Conservation (phyloP, 2,797 vertebrate genomes). For the Bovichtus diacanthus region DNA sequence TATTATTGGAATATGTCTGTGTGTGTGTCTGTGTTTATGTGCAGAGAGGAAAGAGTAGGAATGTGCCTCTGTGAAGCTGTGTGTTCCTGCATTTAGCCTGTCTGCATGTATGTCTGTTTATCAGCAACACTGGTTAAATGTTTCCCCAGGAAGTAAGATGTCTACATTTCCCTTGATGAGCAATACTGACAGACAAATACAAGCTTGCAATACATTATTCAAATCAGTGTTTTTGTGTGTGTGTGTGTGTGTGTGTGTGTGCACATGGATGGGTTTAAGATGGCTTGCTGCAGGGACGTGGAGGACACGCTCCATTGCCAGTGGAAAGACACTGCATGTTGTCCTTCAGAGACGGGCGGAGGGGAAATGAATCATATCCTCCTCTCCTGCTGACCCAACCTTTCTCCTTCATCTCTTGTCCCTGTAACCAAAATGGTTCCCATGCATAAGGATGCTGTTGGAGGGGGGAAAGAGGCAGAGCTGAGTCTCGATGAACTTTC, state of each 20-base stretch:
- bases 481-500: conserved; percentile 47
- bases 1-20: conserved; percentile 49
- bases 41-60: conserved; percentile 37
- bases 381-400: conserved; percentile 51
- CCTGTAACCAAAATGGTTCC: conserved; percentile 63
- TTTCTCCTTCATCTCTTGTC: conserved; percentile 50
- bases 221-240: conserved; percentile 27
- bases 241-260: neutral
- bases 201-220: conserved; percentile 29
- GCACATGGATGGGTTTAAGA: neutral
- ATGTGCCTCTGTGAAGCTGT: conserved; percentile 16
- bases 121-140: conserved; percentile 54
- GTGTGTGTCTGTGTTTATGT: conserved; percentile 48
- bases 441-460: conserved; percentile 50
- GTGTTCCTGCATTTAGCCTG: conserved; percentile 43
- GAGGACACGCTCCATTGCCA: conserved; percentile 32
- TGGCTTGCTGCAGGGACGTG: conserved; percentile 10
- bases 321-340: conserved; percentile 54
- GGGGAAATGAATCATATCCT: conserved; percentile 76
- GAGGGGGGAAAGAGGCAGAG: conserved; percentile 51
- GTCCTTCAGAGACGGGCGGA: conserved; percentile 49
- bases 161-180: conserved; percentile 16
- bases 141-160: conserved; percentile 52
- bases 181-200: conserved; percentile 13
- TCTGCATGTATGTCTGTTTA: conserved; percentile 58